Evolutionary conservation across 2,888 invertebrate species (phyloP).

Genomic region (Anagyrus pseudococci): DNA sequence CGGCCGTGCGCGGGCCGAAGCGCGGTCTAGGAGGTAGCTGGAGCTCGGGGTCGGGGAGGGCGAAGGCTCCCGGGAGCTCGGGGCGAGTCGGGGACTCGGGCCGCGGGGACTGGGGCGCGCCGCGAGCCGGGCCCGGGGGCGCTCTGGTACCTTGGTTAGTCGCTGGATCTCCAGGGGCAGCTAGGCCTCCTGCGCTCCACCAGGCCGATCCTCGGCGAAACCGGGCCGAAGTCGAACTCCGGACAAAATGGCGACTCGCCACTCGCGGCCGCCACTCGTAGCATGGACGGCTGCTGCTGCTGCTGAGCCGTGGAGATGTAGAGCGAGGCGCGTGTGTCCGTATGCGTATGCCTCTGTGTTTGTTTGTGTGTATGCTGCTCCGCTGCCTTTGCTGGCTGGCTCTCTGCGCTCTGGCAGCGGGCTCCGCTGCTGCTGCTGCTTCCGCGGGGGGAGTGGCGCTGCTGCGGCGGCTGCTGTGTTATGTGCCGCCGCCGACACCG

Average conservation of each 20-base stretch:
- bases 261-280: constrained; percentile 5
- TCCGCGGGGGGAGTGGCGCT: constrained; percentile 11
- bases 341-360: no score
- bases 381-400: no score
- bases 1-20: not conserved
- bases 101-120: not conserved
- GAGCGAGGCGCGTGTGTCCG: no score
- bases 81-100: not conserved
- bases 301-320: not conserved
- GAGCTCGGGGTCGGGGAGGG: constrained; percentile 2
- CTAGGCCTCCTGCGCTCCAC: constrained; percentile 12
- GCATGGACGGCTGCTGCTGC: constrained; percentile 12
- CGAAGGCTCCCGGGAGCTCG: not conserved
- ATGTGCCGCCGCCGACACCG: no score
- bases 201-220: constrained; percentile 34
- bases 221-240: constrained; percentile 44
- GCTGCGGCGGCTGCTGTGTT: not conserved
- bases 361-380: no score
- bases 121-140: not conserved
- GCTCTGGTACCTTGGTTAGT: constrained; percentile 7
- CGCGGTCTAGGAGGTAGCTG: not conserved
- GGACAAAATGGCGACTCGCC: constrained; percentile 61
- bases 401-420: constrained; percentile 16
- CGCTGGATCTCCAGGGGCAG: constrained; percentile 16
- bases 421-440: constrained; percentile 27